phyloP scores from a whole-genome alignment of 2,113 vertebrate genomes.

The Aegithalos caudatus region DNA sequence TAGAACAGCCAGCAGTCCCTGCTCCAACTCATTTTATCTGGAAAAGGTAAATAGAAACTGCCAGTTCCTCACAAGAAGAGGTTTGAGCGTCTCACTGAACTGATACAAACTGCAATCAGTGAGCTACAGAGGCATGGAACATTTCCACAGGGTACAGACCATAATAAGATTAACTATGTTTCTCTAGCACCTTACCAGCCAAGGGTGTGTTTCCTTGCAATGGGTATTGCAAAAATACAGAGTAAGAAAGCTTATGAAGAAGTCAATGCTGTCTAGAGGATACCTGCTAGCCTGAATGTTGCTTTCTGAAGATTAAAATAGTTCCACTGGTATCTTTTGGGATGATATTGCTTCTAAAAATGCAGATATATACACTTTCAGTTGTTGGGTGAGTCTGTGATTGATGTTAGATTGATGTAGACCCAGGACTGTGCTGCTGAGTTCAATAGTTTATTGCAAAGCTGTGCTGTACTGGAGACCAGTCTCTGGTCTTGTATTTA shows the following conservation, averaged over 20 bases:
- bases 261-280: background rate
- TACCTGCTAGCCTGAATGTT: background rate
- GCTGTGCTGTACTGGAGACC: background rate
- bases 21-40: background rate
- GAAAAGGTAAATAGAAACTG: background rate
- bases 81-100: background rate
- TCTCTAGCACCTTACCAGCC: background rate
- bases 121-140: background rate
- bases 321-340: background rate
- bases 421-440: background rate
- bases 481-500: background rate
- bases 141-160: background rate
- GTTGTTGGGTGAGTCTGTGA: background rate
- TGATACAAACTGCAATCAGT: background rate
- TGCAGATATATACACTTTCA: background rate
- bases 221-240: background rate
- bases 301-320: background rate
- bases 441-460: background rate
- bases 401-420: background rate
- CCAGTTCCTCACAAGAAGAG: background rate
- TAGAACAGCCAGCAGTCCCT: background rate
- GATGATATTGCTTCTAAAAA: background rate
- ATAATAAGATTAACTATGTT: background rate
- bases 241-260: background rate
- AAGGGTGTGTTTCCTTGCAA: background rate